Base-by-base conservation (phyloP, 37 sponge, comb jelly and placozoan genomes). In the Ianthella basta region DNA sequence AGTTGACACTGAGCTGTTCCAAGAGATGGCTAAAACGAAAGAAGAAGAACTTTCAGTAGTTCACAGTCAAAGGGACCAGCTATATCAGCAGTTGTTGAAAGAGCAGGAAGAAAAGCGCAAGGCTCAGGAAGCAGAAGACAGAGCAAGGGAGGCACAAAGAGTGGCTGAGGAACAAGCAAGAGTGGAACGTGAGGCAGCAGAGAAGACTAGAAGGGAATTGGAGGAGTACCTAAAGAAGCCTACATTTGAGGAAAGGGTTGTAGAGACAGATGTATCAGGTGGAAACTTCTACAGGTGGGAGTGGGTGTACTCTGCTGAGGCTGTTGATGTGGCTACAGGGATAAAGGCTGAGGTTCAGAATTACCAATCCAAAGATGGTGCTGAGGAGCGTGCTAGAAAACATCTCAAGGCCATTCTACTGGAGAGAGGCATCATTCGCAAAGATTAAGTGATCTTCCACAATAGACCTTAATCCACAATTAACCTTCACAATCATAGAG, bases 211-310 rank as follows among this genome's bases (percentile, higher is more conserved):
- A 39, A 36, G 53, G 40, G 25, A 44, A 41, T 37, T 40, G 13
- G 73, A 75, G 39, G 54, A 75, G 53, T 72, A 72, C 36, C 73
- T 72, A 8, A 37, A 33, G 44, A 39, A 75, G 78, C 78, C 78
- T 39, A 75, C 78, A 1, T 75, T 75, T 41, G 37, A 13, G 12
- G 53, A 75, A 41, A 36, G 78, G 37, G 40, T 24, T 2, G 40
- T 75, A 19, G 10, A 18, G 6, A 24, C 21, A 25, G 5, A 75
- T 41, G 54, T 75, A 24, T 41, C 23, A 18, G 37, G 40, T 1
- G 16, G 54, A 4, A 23, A 23, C 19, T 40, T 75, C 37, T 75
- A 75, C 25, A 75, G 21, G 38, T 75, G 78, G 78, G 24, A 75
- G 40, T 40, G 10, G 0, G 54, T 53, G 10, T 24, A 75, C 25